Percentiles rank a stretch among this genome's conserved stretches.
Evolutionary conservation across 2,797 vertebrate genomes (phyloP).

Genomic region (Eidolon dupreanum): DNA sequence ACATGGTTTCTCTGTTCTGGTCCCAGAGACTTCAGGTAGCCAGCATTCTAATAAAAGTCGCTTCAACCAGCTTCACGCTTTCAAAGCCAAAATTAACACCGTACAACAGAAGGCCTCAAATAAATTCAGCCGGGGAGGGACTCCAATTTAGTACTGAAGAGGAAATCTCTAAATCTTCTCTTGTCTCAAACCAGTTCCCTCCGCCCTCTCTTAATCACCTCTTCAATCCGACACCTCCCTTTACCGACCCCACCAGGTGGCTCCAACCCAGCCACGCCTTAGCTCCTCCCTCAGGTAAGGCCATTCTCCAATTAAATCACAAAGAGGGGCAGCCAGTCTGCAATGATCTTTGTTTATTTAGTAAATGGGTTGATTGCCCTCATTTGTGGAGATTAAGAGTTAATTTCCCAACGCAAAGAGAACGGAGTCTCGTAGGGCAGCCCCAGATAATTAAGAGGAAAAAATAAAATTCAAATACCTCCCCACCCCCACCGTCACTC

Average conservation of each 20-base stretch:
- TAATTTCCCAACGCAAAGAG: conserved; percentile 76
- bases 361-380: conserved; percentile 79
- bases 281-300: conserved; percentile 64
- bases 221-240: background rate
- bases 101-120: conserved; percentile 27
- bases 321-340: conserved; percentile 63
- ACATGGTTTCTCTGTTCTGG: conserved; percentile 30
- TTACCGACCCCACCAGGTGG: background rate
- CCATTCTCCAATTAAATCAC: conserved; percentile 79
- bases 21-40: conserved; percentile 6
- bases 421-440: conserved; percentile 66
- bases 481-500: conserved; percentile 33
- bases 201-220: background rate
- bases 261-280: background rate
- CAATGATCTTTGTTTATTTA: conserved; percentile 79
- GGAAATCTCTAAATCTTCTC: background rate
- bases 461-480: conserved; percentile 82
- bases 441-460: conserved; percentile 68
- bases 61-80: conserved; percentile 75
- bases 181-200: background rate
- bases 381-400: conserved; percentile 77
- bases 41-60: conserved; percentile 70
- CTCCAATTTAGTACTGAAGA: background rate
- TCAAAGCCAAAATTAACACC: conserved; percentile 60
- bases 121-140: background rate